Evolutionary conservation across 2,113 vertebrate genomes (phyloP).

Genomic region (Oreochromis spilurus): DNA sequence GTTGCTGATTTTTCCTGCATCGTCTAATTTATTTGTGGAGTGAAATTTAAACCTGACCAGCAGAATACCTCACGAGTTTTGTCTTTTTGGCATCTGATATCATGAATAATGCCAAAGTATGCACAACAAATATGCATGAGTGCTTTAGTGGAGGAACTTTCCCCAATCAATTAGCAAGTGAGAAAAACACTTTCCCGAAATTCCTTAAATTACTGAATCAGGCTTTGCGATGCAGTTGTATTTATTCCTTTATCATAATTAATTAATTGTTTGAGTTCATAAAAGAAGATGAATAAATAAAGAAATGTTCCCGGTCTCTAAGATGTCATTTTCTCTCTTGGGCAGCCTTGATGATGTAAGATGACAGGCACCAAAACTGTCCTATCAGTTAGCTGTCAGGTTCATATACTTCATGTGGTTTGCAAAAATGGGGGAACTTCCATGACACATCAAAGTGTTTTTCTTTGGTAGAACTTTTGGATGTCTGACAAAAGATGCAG

Average conservation of each 20-base stretch:
- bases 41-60: not conserved
- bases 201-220: not conserved
- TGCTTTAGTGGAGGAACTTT: not conserved
- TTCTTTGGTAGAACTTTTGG: not conserved
- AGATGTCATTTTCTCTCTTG: not conserved
- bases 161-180: not conserved
- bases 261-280: not conserved
- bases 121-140: not conserved
- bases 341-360: not conserved
- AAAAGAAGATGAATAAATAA: not conserved
- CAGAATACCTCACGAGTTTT: not conserved
- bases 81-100: not conserved
- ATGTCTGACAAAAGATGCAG: not conserved
- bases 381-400: not conserved
- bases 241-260: not conserved
- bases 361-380: not conserved
- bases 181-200: not conserved
- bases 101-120: not conserved
- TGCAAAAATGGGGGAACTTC: not conserved
- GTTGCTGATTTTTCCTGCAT: not conserved
- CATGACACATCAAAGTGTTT: not conserved
- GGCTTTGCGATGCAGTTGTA: not conserved
- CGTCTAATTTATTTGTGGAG: not conserved
- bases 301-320: not conserved
- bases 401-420: not conserved